A percentile compares a stretch with the other conserved stretches of the same genome.
Conservation (phyloP, 2,113 vertebrate genomes). For the Pavo muticus region DNA sequence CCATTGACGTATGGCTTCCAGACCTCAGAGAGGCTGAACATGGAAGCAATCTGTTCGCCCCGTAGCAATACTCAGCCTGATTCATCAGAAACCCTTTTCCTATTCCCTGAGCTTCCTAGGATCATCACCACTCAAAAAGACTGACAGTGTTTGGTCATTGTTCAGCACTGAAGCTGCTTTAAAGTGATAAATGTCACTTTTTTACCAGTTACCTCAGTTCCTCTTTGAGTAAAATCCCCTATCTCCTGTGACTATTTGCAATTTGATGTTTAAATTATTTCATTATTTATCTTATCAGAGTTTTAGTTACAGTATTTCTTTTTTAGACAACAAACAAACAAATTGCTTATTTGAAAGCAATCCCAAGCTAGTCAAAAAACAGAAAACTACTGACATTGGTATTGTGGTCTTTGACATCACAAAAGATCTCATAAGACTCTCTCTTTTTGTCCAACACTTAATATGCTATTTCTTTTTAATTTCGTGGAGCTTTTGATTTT, state of each 20-base stretch:
- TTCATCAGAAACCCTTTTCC: constrained; percentile 25
- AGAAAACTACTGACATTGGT: neutral
- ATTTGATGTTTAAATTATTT: constrained; percentile 23
- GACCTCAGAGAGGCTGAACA: neutral
- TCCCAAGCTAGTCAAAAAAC: neutral
- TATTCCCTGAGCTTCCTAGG: constrained; percentile 49
- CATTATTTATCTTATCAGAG: neutral
- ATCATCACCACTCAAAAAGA: constrained; percentile 61
- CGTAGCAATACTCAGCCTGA: neutral
- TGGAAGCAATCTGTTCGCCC: neutral
- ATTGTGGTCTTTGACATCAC: neutral
- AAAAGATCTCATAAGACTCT: neutral
- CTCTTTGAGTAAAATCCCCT: neutral
- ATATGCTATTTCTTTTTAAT: neutral
- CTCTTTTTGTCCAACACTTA: neutral
- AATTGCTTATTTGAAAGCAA: neutral
- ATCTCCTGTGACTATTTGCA: neutral
- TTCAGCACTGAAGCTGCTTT: constrained; percentile 21
- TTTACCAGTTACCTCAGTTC: constrained; percentile 24
- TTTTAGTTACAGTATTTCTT: neutral
- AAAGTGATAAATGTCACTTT: constrained; percentile 35
- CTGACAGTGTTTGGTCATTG: constrained; percentile 16
- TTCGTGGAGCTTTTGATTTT: neutral
- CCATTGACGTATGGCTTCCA: constrained; percentile 65
- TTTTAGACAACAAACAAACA: neutral